A percentile compares a stretch with the other conserved stretches of the same genome.
phyloP scores from a whole-genome alignment of 2,888 invertebrate species.

The Tigriopus californicus region DNA sequence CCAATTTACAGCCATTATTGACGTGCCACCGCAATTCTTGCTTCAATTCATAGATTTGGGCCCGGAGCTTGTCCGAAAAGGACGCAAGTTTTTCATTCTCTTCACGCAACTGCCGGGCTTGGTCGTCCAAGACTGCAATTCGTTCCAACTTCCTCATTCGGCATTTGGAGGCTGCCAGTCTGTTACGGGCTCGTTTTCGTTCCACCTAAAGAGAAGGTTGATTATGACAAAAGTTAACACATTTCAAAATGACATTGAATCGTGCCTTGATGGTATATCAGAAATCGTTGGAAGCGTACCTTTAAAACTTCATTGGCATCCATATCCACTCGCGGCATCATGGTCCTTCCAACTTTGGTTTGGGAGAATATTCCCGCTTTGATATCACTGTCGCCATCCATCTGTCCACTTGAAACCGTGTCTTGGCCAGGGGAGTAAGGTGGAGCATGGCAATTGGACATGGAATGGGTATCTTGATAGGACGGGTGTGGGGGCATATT shows the following conservation, averaged over 20 bases:
- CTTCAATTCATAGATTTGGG: slow-evolving; percentile 72
- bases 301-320: slow-evolving; percentile 10
- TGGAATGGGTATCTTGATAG: background rate
- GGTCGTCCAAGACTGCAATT: slow-evolving; percentile 81
- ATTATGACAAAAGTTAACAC: background rate
- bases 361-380: background rate
- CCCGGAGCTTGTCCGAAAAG: slow-evolving; percentile 64
- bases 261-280: background rate
- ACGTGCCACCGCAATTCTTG: slow-evolving; percentile 85
- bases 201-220: slow-evolving; percentile 53
- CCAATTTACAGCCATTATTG: slow-evolving; percentile 70
- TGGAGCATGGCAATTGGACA: no score
- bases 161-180: slow-evolving; percentile 94
- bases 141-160: slow-evolving; percentile 82
- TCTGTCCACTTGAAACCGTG: background rate
- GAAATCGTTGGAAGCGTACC: background rate
- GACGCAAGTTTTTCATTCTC: slow-evolving; percentile 68
- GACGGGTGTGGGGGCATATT: background rate
- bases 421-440: background rate
- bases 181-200: slow-evolving; percentile 79
- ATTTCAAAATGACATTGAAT: background rate
- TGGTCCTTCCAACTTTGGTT: background rate
- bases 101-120: slow-evolving; percentile 69
- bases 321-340: slow-evolving; percentile 9
- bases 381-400: background rate